These are phyloP conservation scores for Conus canariensis DNA, from an alignment of 2,888 invertebrate species.

Conservation along the genomic window DNA sequence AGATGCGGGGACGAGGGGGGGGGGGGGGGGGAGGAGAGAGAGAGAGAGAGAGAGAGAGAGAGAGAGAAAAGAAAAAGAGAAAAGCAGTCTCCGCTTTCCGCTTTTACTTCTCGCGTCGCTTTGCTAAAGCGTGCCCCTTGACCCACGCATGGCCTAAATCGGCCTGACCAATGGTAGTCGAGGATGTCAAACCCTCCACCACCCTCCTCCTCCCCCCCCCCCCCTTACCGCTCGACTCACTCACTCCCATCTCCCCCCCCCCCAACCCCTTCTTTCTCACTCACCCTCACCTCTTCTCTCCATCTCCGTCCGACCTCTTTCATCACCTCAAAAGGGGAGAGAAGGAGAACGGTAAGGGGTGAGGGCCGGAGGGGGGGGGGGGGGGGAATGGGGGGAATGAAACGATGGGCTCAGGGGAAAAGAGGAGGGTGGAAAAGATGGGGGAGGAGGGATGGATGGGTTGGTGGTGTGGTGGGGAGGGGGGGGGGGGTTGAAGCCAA, in stretches of 20 bases:
- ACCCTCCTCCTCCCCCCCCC: too few relatives aligned
- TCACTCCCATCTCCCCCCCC: too few relatives aligned
- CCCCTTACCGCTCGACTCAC: too few relatives aligned
- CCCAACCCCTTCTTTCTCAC: too few relatives aligned
- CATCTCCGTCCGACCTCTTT: neutral
- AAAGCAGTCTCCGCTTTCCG: too few relatives aligned
- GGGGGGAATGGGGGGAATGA: neutral
- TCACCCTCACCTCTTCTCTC: too few relatives aligned
- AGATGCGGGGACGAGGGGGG: too few relatives aligned
- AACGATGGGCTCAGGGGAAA: neutral
- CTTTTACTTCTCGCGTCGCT: neutral
- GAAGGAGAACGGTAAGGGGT: neutral
- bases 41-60: neutral
- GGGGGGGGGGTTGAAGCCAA: neutral
- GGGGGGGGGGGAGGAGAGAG: neutral
- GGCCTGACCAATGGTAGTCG: neutral
- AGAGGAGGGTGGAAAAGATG: too few relatives aligned
- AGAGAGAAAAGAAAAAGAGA: neutral
- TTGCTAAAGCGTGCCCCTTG: constrained; percentile 26
- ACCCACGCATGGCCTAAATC: neutral
- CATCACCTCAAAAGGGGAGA: neutral
- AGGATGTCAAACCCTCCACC: neutral
- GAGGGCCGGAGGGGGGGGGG: neutral
- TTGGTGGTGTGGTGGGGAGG: too few relatives aligned
- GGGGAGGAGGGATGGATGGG: too few relatives aligned